Evolutionary conservation across 1,140 invertebrate species (phyloP), one percentile per base, ranked within the genome.

Genomic region (Zaprionus gabonicus): DNA sequence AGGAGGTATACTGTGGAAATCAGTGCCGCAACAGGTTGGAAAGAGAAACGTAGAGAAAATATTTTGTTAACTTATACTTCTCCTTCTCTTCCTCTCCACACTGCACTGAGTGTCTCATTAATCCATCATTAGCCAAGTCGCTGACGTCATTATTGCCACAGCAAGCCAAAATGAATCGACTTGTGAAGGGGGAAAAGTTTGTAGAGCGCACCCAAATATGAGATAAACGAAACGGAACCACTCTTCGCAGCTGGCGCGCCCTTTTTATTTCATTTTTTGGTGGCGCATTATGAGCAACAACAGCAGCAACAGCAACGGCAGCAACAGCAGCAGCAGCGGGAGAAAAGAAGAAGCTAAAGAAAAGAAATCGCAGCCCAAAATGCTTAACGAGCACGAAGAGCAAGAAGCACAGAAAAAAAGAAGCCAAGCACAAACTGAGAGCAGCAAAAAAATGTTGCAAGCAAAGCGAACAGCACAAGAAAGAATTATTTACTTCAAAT

Each of bases 211-310:
- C 62, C 58, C 71, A 58, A 82, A 85, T 65, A 76, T 76, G 76
- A 91, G 87, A 91, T 91, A 91, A 91, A 91, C 76, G 88, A 91
- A 87, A 91, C 83, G 87, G 83, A 91, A 91, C 83, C 83, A 82
- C 88, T 84, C 80, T 82, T 91, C 76, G 71, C 71, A 81, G 73
- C 73, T 81, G 68, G 62, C 76, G 76, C 78, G 78, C 74, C 55
- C 56, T 69, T 78, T 77, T 70, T 75, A 72, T 56, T 56, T 66
- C 3, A 20, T 34, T 66, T 69, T 23, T 17, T 58, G 49, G 51
- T 66, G 76, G 82, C 62, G 75, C 76, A 91, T 82, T 83, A 91
- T 90, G 82, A 81, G 76, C 71, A 71, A 72, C 80, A 73, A 53
- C 60, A 82, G 57, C 79, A 79, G 15, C 76, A 67, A 53, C 60